phyloP scores from a whole-genome alignment of 1,140 invertebrate species.

The Drosophila virilis region DNA sequence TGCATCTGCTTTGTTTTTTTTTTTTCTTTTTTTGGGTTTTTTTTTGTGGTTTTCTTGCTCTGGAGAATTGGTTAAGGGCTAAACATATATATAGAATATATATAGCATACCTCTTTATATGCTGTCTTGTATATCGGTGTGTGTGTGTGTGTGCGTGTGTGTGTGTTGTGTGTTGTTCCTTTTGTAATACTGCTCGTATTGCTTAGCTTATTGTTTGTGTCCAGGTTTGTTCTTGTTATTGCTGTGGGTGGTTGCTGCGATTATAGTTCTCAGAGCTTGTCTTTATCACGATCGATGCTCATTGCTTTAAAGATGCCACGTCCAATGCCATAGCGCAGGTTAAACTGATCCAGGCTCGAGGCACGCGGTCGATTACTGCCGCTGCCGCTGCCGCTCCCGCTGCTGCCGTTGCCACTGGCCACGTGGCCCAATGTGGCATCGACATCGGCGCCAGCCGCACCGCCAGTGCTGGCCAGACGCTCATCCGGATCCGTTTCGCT shows the following conservation, averaged over 20 bases:
- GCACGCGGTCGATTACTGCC: conserved; percentile 71
- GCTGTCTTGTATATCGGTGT: not conserved
- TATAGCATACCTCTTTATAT: conserved; percentile 7
- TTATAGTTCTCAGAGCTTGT: conserved; percentile 84
- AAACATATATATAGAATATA: conserved; percentile 65
- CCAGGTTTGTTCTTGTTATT: not conserved
- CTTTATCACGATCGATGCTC: conserved; percentile 84
- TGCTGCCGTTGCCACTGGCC: not conserved
- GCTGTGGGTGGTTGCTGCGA: conserved; percentile 19
- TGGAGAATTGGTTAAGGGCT: conserved; percentile 19
- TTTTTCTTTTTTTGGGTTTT: not conserved
- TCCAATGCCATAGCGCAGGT: conserved; percentile 77
- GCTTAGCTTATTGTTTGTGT: conserved; percentile 47
- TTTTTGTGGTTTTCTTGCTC: conserved; percentile 7
- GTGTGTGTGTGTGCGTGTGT: not conserved
- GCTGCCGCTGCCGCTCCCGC: conserved; percentile 15
- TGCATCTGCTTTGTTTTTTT: not conserved
- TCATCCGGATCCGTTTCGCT: conserved; percentile 75
- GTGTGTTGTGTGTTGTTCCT: conserved; percentile 41
- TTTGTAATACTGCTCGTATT: conserved; percentile 64
- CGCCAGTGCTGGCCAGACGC: conserved; percentile 24
- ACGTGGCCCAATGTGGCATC: not conserved
- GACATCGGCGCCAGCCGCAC: not conserved
- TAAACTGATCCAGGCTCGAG: conserved; percentile 82
- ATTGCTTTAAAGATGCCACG: conserved; percentile 83